Evolutionary conservation across 30 jellyfish, hydroid and myxozoan genomes (phyloP).

Genomic region (Turritopsis dohrnii): DNA sequence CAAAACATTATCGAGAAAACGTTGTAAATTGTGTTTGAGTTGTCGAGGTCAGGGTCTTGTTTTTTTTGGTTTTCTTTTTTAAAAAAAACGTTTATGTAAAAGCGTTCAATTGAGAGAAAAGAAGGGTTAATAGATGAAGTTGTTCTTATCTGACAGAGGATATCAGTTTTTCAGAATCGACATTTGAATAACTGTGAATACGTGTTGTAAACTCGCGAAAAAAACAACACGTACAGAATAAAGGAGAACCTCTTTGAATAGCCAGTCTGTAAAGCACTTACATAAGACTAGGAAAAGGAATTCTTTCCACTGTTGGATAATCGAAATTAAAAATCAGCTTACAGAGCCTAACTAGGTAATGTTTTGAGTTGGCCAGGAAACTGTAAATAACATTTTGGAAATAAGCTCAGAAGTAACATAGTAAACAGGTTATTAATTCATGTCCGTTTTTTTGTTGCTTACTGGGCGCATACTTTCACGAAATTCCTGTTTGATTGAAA

Average conservation of each 20-base stretch:
- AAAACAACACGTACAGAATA: neutral
- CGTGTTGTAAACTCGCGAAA: neutral
- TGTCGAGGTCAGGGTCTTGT: too few species aligned
- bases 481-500: neutral
- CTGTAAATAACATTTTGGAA: neutral
- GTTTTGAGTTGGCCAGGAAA: neutral
- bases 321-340: neutral
- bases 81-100: too few species aligned
- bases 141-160: too few species aligned
- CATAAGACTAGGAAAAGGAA: neutral
- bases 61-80: too few species aligned
- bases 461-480: neutral
- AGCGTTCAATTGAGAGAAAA: too few species aligned
- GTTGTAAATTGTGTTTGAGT: too few species aligned
- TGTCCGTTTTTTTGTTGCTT: neutral
- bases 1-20: too few species aligned
- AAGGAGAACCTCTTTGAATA: too few species aligned
- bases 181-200: too few species aligned
- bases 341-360: neutral
- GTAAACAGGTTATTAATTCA: neutral
- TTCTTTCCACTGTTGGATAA: neutral
- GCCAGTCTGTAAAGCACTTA: too few species aligned
- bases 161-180: neutral
- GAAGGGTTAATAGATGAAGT: too few species aligned
- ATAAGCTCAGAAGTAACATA: neutral